Evolutionary conservation across 2,797 vertebrate genomes (phyloP), one percentile per base, ranked within the genome.

Genomic region (Typhlichthys eigenmanni): DNA sequence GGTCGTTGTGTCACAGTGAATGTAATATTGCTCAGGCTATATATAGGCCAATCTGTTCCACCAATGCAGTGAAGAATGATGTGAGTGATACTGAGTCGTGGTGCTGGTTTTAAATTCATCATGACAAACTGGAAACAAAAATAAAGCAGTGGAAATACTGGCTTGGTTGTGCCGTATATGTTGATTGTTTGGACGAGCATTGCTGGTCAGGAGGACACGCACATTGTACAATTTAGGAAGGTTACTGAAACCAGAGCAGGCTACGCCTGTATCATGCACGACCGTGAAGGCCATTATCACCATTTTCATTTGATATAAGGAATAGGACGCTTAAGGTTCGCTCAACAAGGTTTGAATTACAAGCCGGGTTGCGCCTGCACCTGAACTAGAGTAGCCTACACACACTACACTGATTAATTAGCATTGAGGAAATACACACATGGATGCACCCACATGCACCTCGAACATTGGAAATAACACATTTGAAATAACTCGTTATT

Each of bases 131-230:
- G 8, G 13, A 55, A 38, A 55, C 60, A 68, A 61, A 76, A 57
- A 63, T 61, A 80, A 81, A 74, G 78, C 68, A 52, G 48, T 14
- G 13, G 45, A 58, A 43, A 51, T 4, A 29, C 24, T 29, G 24
- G 19, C 84, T 91, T 92, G 90, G 84, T 93, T 94, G 92, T 93
- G 91, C 89, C 90, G 90, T 94, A 92, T 93, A 91, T 89, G 90
- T 90, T 89, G 90, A 94, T 93, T 91, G 88, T 90, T 80, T 81
- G 84, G 80, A 81, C 82, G 88, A 92, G 86, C 88, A 73, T 68
- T 84, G 32, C 19, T 24, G 46, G 19, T 46, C 79, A 76, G 77
- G 76, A 76, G 77, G 76, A 76, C 81, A 86, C 87, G 84, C 80
- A 85, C 87, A 68, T 14, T 71, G 62, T 75, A 83, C 79, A 78